A percentile compares a stretch with the other conserved stretches of the same genome.
These are phyloP conservation scores for Stictonetta naevosa DNA, from an alignment of 2,113 vertebrate species.

Conservation along the genomic window DNA sequence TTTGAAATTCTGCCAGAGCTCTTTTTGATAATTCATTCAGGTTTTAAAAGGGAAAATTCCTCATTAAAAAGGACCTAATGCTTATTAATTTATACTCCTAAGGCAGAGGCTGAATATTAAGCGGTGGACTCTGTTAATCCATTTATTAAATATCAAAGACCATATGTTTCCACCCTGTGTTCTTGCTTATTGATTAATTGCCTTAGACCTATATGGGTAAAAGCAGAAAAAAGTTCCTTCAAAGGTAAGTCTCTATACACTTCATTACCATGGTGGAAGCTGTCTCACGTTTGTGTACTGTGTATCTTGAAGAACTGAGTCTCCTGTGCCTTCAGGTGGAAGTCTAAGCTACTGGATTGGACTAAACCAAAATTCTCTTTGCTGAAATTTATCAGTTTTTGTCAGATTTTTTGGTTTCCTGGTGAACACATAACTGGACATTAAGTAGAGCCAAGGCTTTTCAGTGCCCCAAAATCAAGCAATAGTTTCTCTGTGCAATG, in stretches of 20 bases:
- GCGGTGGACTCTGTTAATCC: conserved; percentile 69
- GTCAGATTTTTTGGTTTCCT: background rate
- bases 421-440: background rate
- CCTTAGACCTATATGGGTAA: conserved; percentile 50
- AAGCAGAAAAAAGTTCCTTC: conserved; percentile 6
- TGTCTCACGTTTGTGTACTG: background rate
- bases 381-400: background rate
- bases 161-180: conserved; percentile 72
- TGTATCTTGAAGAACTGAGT: background rate
- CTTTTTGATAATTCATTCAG: conserved; percentile 81
- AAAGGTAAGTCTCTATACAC: background rate
- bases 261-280: conserved; percentile 2
- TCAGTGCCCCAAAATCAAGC: background rate
- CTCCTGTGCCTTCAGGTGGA: background rate
- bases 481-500: background rate
- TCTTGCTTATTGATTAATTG: conserved; percentile 77
- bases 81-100: conserved; percentile 82
- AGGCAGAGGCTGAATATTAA: conserved; percentile 77
- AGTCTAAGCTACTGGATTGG: background rate
- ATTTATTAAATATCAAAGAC: conserved; percentile 83
- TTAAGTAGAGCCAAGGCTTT: background rate
- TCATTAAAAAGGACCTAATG: conserved; percentile 78
- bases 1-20: conserved; percentile 82
- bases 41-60: conserved; percentile 81
- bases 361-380: background rate